Evolutionary conservation across 1,140 invertebrate species (phyloP), one percentile per base, ranked within the genome.

Genomic region (Megathymus violae): DNA sequence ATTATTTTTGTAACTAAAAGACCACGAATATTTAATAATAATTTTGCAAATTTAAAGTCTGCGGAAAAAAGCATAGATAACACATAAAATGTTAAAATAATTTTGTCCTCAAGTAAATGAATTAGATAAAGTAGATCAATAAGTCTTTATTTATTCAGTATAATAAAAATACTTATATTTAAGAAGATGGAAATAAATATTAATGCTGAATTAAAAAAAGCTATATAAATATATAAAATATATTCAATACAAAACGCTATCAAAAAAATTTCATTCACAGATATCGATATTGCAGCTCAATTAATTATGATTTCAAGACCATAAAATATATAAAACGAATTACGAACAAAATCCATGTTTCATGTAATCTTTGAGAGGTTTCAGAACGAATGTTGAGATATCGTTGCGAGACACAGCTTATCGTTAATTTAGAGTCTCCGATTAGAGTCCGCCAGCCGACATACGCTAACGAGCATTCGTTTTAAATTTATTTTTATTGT

Each of bases 381-480:
- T 86, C 74, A 83, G 82, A 85, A 85, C 77, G 82, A 87, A 80
- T 83, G 80, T 86, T 78, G 78, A 78, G 84, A 90, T 90, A 82
- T 86, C 78, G 77, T 76, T 73, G 75, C 71, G 77, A 80, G 81
- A 78, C 73, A 63, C 70, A 74, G 75, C 82, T 88, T 88, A 88
- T 90, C 88, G 77, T 84, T 80, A 88, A 90, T 90, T 90, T 90
- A 88, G 85, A 87, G 82, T 69, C 77, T 67, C 69, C 83, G 88
- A 90, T 90, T 90, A 90, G 85, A 86, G 65, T 77, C 63, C 73
- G 67, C 78, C 78, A 67, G 70, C 74, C 82, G 82, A 87, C 81
- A 81, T 82, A 80, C 83, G 71, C 85, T 90, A 90, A 90, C 88
- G 85, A 90, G 85, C 85, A 82, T 86, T 83, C 75, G 74, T 75